A percentile compares a stretch with the other conserved stretches of the same genome.
These are phyloP conservation scores for Drosophila bunnanda DNA, from an alignment of 2,888 invertebrate species.

Conservation along the genomic window DNA sequence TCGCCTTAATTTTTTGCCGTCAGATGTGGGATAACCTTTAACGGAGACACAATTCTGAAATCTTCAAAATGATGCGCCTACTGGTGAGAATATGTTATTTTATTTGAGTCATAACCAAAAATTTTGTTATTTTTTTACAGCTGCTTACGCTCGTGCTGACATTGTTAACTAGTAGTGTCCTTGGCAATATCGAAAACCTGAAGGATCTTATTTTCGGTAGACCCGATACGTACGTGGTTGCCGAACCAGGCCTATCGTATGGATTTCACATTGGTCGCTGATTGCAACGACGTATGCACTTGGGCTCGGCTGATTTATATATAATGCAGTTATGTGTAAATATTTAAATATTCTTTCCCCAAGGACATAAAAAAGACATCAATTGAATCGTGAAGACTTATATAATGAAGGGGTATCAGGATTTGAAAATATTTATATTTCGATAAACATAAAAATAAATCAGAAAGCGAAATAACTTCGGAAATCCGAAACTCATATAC, in stretches of 20 bases:
- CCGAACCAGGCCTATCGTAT: background rate
- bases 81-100: constrained; percentile 33
- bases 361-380: background rate
- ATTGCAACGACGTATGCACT: background rate
- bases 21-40: background rate
- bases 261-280: background rate
- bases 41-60: background rate
- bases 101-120: background rate
- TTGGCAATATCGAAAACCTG: background rate
- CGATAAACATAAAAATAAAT: too few species aligned
- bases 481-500: too few species aligned
- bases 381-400: too few species aligned
- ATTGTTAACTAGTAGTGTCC: constrained; percentile 1
- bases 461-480: too few species aligned
- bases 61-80: constrained; percentile 34
- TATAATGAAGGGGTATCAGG: too few species aligned
- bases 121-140: background rate
- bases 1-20: background rate
- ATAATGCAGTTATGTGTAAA: background rate
- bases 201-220: background rate
- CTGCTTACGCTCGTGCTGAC: background rate
- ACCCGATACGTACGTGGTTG: too few species aligned
- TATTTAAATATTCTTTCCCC: background rate
- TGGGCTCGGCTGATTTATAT: background rate
- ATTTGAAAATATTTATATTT: too few species aligned